Base-by-base conservation (phyloP, 2,113 vertebrate genomes). In the Hypanus sabinus region DNA sequence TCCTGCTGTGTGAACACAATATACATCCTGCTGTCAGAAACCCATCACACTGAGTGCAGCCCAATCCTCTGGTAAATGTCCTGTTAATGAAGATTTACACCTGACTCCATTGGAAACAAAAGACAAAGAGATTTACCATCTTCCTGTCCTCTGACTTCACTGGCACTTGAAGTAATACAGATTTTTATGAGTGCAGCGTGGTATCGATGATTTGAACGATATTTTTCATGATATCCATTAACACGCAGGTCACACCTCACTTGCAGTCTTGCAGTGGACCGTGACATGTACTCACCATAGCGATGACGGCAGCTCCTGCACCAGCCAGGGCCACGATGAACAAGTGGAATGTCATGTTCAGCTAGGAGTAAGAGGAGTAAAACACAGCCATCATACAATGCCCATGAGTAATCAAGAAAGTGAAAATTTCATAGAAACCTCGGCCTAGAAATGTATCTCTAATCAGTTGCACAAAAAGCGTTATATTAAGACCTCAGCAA, bases 301-400 rank as follows among this genome's bases (percentile, higher is more conserved):
- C 98, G 94, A 99, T 98, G 65, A 99, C 98, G 4, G 98, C 98
- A 30, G 98, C 99, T 96, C 98, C 99, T 76, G 99, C 98, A 95
- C 99, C 98, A 93, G 99, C 98, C 94, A 99, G 98, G 3, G 99
- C 98, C 94, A 99, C 98, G 93, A 99, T 98, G 95, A 99, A 99
- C 96, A 99, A 97, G 96, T 99, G 98, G 96, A 99, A 99, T 7
- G 99, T 99, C 98, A 99, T 98, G 95, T 99, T 98, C 96, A 99
- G 96, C 99, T 99, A 97, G 3, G 95, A 95, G 55, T 71, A 10
- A 55, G 94, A 80, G 65, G 88, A 96, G 80, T 95, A 87, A 94
- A 95, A 94, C 20, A 73, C 14, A 71, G 36, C 55, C 10, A 38
- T 60, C 22, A 57, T 14, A 55, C 10, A 62, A 68, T 10, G 24